Conservation (phyloP, 2,888 invertebrate genomes). For the Cheilosia variabilis region DNA sequence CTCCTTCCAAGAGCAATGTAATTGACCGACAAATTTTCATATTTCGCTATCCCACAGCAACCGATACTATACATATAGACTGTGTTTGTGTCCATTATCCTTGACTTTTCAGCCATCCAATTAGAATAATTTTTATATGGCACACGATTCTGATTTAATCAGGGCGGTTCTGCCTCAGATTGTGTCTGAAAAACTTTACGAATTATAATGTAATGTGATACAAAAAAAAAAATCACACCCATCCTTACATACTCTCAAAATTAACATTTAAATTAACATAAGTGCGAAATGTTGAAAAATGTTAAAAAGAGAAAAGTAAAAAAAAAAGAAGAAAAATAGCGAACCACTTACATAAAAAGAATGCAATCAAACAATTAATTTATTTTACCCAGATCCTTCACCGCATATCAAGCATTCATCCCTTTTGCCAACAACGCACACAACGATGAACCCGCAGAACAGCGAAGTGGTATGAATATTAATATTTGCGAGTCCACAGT, state of each 20-base stretch:
- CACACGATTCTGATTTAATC: slow-evolving; percentile 56
- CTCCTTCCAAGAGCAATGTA: slow-evolving; percentile 1
- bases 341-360: slow-evolving; percentile 19
- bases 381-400: slow-evolving; percentile 45
- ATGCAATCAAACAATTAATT: slow-evolving; percentile 72
- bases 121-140: slow-evolving; percentile 57
- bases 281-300: slow-evolving; percentile 11
- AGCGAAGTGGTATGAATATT: slow-evolving; percentile 50
- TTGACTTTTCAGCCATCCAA: slow-evolving; percentile 41
- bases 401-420: slow-evolving; percentile 40
- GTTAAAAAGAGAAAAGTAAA: neutral
- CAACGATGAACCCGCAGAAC: neutral
- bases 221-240: slow-evolving; percentile 4
- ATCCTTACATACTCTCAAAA: slow-evolving; percentile 23
- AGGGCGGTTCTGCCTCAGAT: neutral
- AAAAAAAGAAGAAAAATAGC: neutral
- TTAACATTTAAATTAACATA: slow-evolving; percentile 61
- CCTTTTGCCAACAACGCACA: slow-evolving; percentile 10
- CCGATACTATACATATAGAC: slow-evolving; percentile 6
- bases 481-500: slow-evolving; percentile 25
- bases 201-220: neutral
- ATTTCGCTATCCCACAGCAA: slow-evolving; percentile 13
- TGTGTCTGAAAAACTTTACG: neutral
- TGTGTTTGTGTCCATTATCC: slow-evolving; percentile 16
- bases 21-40: slow-evolving; percentile 34